phyloP scores from a whole-genome alignment of 2,113 vertebrate species.

The Sardina pilchardus region DNA sequence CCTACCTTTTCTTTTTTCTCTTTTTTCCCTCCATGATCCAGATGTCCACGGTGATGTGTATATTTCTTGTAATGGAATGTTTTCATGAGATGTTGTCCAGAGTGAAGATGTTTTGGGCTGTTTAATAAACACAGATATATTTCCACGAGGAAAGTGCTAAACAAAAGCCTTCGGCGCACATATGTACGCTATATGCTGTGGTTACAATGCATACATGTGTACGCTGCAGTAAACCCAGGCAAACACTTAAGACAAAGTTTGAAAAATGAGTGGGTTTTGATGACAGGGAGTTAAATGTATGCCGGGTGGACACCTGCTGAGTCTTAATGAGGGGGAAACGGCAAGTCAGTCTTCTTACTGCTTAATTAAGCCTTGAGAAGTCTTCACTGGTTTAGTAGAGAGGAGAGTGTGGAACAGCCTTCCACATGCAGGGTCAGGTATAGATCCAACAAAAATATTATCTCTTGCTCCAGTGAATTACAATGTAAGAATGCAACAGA shows the following conservation, averaged over 20 bases:
- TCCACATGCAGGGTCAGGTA: neutral
- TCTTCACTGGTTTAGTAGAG: neutral
- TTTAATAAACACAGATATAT: conserved; percentile 56
- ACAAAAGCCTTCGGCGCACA: conserved; percentile 31
- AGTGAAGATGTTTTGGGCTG: conserved; percentile 56
- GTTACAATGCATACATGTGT: conserved; percentile 17
- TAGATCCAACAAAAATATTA: neutral
- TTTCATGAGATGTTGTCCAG: conserved; percentile 47
- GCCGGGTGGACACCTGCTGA: neutral
- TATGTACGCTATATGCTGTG: conserved; percentile 21
- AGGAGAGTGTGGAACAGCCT: neutral
- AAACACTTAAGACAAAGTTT: conserved; percentile 4
- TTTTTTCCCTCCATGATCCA: conserved; percentile 47
- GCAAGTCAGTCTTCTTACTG: neutral
- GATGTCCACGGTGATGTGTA: conserved; percentile 53
- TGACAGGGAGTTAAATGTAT: neutral
- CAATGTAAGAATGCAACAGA: neutral
- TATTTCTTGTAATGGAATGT: conserved; percentile 53
- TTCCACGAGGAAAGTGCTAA: conserved; percentile 39
- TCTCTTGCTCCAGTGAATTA: neutral
- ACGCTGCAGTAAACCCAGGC: neutral
- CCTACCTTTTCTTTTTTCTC: conserved; percentile 11
- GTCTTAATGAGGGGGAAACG: neutral
- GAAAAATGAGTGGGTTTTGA: neutral
- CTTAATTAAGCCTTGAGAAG: neutral